Percentiles rank a stretch among this genome's conserved stretches.
phyloP scores from a whole-genome alignment of 2,888 invertebrate species.

The Balanococcus diminutus region DNA sequence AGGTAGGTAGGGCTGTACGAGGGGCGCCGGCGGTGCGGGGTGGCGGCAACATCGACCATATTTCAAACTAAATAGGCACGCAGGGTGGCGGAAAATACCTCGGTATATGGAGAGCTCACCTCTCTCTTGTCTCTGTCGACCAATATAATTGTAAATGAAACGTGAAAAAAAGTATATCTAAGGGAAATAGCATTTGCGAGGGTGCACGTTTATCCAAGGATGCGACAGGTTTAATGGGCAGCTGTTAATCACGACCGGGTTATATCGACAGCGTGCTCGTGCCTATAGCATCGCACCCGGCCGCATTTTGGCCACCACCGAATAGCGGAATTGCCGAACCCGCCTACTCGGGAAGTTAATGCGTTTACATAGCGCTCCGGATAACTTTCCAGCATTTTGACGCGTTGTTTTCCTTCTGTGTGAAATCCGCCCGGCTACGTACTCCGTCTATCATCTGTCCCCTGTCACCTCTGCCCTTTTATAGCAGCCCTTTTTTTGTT shows the following conservation, averaged over 20 bases:
- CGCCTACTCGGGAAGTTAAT: constrained; percentile 35
- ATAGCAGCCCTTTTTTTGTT: neutral
- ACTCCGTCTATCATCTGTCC: constrained; percentile 30
- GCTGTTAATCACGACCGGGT: constrained; percentile 29
- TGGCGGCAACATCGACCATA: constrained; percentile 18
- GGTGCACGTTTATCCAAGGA: constrained; percentile 16
- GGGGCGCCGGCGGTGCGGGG: neutral
- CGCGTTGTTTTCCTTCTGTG: constrained; percentile 33
- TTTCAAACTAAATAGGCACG: neutral
- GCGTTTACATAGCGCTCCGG: constrained; percentile 38
- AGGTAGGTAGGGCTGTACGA: neutral
- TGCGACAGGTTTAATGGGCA: constrained; percentile 43
- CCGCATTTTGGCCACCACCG: constrained; percentile 5
- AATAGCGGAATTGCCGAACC: constrained; percentile 28
- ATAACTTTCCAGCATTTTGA: constrained; percentile 41
- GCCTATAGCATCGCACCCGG: neutral
- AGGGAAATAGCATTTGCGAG: constrained; percentile 25
- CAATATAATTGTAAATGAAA: constrained; percentile 20
- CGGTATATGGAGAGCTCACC: neutral
- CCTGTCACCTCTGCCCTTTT: constrained; percentile 28
- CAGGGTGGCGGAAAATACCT: constrained; percentile 27
- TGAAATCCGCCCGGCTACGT: constrained; percentile 24
- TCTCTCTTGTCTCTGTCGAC: neutral
- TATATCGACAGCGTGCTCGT: neutral
- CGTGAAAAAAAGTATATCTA: constrained; percentile 11